Evolutionary conservation across 2,113 vertebrate genomes (phyloP).

Genomic region (Dasyprocta punctata): DNA sequence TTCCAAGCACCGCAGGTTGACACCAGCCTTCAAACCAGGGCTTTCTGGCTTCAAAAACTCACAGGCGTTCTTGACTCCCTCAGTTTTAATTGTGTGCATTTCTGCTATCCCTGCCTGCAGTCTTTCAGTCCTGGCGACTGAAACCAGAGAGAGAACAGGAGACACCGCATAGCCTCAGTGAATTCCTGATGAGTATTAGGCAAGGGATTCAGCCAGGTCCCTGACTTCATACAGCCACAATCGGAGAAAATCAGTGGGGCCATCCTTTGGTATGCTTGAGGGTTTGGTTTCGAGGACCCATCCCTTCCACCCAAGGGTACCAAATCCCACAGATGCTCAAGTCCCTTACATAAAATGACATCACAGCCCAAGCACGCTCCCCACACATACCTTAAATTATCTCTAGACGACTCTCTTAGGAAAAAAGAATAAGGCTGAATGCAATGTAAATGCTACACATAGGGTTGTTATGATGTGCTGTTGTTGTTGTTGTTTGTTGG

Average conservation of each 20-base stretch:
- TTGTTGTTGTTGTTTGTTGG: too few species aligned
- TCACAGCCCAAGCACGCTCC: not conserved
- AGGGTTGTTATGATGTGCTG: too few species aligned
- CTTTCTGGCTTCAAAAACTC: not conserved
- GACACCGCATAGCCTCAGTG: not conserved
- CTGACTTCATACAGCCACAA: not conserved
- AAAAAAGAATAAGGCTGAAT: not conserved
- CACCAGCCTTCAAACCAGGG: not conserved
- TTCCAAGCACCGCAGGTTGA: not conserved
- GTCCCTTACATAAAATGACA: too few species aligned
- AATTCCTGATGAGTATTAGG: not conserved
- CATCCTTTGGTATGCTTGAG: not conserved
- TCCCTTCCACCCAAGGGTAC: not conserved
- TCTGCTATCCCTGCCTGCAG: not conserved
- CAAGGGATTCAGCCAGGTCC: not conserved
- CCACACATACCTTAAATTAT: not conserved
- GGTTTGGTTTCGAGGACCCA: not conserved
- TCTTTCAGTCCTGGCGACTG: not conserved
- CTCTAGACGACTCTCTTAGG: not conserved
- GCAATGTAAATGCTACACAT: accelerated
- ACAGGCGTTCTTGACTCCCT: not conserved
- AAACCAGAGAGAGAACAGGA: not conserved
- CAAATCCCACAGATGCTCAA: not conserved
- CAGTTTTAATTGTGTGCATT: not conserved
- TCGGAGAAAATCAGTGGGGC: not conserved